phyloP scores from a whole-genome alignment of 2,797 vertebrate species.

The Cyclopterus lumpus region DNA sequence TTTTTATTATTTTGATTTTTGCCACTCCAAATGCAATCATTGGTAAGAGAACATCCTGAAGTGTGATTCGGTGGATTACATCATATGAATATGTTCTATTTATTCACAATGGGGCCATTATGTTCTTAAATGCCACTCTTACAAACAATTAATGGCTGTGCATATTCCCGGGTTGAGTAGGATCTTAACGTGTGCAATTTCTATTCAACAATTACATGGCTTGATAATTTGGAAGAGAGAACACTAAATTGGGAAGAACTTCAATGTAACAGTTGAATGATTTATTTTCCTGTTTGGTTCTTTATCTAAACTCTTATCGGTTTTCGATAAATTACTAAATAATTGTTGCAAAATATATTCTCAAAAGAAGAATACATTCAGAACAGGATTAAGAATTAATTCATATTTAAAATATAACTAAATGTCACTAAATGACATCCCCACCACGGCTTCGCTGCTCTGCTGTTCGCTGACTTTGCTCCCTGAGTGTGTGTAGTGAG shows the following conservation, averaged over 20 bases:
- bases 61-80: background rate
- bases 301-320: background rate
- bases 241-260: background rate
- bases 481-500: too few species aligned
- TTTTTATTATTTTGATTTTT: background rate
- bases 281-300: background rate
- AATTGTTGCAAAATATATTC: background rate
- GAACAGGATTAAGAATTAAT: background rate
- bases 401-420: background rate
- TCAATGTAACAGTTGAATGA: background rate
- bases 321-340: background rate
- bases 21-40: background rate
- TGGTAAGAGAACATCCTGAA: background rate
- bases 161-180: background rate
- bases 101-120: background rate
- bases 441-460: background rate
- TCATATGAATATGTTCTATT: background rate
- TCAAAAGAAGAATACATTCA: background rate
- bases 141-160: background rate
- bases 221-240: background rate
- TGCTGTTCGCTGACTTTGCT: too few species aligned
- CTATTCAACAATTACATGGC: background rate
- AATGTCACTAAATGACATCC: too few species aligned
- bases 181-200: background rate
- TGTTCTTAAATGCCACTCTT: background rate